These are phyloP conservation scores for Isoperla grammatica DNA, from an alignment of 2,888 invertebrate genomes.

Conservation along the genomic window DNA sequence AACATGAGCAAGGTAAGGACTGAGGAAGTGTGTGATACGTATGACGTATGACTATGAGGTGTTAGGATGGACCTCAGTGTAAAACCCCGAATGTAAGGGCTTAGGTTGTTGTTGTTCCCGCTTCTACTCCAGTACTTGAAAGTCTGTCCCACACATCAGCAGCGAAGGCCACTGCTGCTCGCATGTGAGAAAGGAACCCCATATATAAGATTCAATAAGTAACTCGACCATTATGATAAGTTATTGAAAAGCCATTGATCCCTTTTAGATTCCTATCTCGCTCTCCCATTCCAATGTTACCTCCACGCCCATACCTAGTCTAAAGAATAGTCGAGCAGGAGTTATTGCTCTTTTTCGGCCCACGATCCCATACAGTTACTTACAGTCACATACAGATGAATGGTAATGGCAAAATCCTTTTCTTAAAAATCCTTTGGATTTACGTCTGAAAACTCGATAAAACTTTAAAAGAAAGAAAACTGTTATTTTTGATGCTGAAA, in stretches of 20 bases:
- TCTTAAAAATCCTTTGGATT: slow-evolving; percentile 14
- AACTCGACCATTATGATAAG: slow-evolving; percentile 14
- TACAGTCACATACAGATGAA: slow-evolving; percentile 11
- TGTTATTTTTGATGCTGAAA: too few species aligned
- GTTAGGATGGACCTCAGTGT: too few species aligned
- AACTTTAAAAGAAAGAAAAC: slow-evolving; percentile 7
- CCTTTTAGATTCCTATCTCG: slow-evolving; percentile 4
- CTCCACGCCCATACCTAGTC: background rate
- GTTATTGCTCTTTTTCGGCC: slow-evolving; percentile 13
- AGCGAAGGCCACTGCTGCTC: too few species aligned
- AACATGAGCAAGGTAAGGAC: too few species aligned
- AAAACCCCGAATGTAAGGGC: too few species aligned
- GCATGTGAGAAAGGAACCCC: too few species aligned
- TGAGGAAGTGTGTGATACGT: too few species aligned
- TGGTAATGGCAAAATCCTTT: slow-evolving; percentile 19
- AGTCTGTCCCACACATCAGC: too few species aligned
- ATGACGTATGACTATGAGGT: too few species aligned
- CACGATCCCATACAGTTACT: slow-evolving; percentile 7
- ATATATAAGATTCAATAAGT: slow-evolving; percentile 8
- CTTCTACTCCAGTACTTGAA: too few species aligned
- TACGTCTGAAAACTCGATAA: background rate
- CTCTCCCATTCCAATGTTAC: background rate
- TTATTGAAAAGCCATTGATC: slow-evolving; percentile 4
- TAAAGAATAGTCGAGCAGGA: slow-evolving; percentile 11
- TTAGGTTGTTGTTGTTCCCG: too few species aligned